Evolutionary conservation across 2,113 vertebrate genomes (phyloP).

Genomic region (Aptenodytes patagonicus): DNA sequence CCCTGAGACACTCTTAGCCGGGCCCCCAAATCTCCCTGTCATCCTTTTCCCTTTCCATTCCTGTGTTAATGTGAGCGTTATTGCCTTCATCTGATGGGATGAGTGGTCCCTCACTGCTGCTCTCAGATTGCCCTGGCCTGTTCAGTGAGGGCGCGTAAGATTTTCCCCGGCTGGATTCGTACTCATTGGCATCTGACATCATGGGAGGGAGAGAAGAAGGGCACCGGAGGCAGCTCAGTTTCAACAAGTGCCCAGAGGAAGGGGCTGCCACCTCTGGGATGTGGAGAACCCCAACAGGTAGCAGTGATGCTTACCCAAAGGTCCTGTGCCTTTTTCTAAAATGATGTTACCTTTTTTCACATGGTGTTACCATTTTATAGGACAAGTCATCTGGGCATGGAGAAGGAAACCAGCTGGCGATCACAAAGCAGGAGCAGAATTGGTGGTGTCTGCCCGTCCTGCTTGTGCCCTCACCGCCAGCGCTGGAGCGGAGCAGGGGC

Average conservation of each 20-base stretch:
- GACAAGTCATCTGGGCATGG: neutral
- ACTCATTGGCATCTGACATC: neutral
- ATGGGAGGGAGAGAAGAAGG: neutral
- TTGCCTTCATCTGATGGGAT: neutral
- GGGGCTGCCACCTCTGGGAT: neutral
- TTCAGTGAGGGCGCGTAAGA: accelerated
- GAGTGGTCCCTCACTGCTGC: neutral
- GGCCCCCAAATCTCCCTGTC: too few relatives aligned
- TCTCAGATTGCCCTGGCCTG: neutral
- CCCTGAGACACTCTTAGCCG: neutral
- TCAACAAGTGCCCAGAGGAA: neutral
- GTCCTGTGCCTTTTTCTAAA: neutral
- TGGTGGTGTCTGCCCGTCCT: neutral
- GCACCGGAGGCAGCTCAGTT: neutral
- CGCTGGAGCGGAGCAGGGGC: neutral
- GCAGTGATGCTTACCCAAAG: neutral
- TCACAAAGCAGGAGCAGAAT: neutral
- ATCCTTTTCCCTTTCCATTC: neutral
- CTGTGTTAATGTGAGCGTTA: neutral
- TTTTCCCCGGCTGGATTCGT: neutral
- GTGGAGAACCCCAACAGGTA: neutral
- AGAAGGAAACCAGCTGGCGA: neutral
- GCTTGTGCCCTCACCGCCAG: neutral
- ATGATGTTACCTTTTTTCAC: neutral
- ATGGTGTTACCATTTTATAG: neutral